phyloP scores from a whole-genome alignment of 2,113 vertebrate genomes.

The Paratilapia polleni region DNA sequence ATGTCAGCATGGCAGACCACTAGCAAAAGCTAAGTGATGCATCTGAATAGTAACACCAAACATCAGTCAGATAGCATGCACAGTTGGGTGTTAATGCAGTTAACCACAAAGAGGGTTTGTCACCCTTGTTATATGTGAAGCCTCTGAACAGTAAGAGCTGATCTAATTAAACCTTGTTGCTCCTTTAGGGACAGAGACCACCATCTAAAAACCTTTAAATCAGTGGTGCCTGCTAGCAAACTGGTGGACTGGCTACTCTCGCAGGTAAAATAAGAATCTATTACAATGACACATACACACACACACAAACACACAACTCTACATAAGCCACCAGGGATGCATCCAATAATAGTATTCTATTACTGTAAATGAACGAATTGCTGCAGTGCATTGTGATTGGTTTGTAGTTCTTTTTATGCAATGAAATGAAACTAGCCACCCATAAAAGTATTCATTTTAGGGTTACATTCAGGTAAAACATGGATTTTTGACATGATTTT shows the following conservation, averaged over 20 bases:
- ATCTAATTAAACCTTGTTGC: slow-evolving; percentile 11
- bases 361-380: neutral
- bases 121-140: neutral
- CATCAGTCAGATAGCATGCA: neutral
- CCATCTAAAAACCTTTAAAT: slow-evolving; percentile 97
- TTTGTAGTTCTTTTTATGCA: neutral
- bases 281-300: neutral
- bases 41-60: neutral
- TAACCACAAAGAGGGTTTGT: slow-evolving; percentile 19
- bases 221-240: slow-evolving; percentile 94
- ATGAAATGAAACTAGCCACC: neutral
- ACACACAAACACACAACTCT: neutral
- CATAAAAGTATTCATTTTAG: neutral
- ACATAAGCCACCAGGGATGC: neutral
- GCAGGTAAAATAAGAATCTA: slow-evolving; percentile 83
- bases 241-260: slow-evolving; percentile 96
- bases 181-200: slow-evolving; percentile 90
- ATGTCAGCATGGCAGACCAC: neutral
- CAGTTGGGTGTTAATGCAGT: neutral
- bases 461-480: neutral
- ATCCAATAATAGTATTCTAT: neutral
- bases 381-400: neutral
- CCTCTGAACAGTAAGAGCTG: neutral
- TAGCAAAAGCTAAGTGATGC: neutral
- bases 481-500: neutral